Evolutionary conservation across 2,113 vertebrate genomes (phyloP), one percentile per base, ranked within the genome.

Genomic region (Eudyptes chrysolophus): DNA sequence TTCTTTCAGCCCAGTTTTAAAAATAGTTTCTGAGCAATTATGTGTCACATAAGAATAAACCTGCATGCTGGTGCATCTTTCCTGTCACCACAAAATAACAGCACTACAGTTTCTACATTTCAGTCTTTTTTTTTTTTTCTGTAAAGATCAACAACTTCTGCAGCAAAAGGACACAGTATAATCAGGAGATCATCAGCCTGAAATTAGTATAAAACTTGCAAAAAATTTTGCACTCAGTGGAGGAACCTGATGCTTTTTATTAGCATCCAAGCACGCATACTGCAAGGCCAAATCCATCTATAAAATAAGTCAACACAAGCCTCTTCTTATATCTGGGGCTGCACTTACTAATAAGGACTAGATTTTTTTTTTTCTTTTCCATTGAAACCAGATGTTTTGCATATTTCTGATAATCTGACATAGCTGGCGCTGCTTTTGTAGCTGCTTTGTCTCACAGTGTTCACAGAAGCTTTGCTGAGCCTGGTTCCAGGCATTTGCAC

Each of bases 11-110:
- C 15, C 1, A 4, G 52, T 85, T 94, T 95, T 89, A 88, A 95
- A 96, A 96, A 96, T 86, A 84, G 86, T 66, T 90, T 72, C 77
- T 69, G 42, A 93, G 87, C 85, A 90, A 97, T 94, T 93, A 79
- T 25, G 17, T 84, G 65, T 81, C 57, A 75, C 69, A 55, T 84
- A 95, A 87, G 93, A 97, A 89, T 92, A 96, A 96, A 96, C 84
- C 77, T 92, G 65, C 93, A 60, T 79, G 40, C 72, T 76, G 36
- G 55, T 80, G 87, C 57, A 96, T 84, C 95, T 95, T 93, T 95
- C 54, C 69, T 75, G 69, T 89, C 87, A 95, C 76, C 38, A 16
- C 58, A 65, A 89, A 95, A 66, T 72, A 95, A 77, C 62, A 91
- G 71, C 71, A 62, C 64, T 61, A 76, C 16, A 25, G 9, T 51